Base-by-base conservation (phyloP, 53 echinoderm and acorn worm species). In the Temnopleurus reevesii region DNA sequence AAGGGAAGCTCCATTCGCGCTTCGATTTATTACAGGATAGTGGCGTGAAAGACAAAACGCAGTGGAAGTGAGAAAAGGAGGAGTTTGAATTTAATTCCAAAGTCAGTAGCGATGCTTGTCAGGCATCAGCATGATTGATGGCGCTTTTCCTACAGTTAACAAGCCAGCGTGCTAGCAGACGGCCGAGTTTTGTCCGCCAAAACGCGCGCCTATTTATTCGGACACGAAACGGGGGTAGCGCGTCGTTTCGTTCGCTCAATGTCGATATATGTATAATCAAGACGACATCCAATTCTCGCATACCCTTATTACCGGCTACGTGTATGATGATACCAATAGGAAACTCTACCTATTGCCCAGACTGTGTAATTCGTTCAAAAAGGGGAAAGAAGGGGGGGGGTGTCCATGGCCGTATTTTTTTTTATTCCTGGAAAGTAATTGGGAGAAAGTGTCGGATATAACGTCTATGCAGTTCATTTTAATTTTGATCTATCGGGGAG, bases 31-130 rank as follows among this genome's bases (percentile, higher is more conserved):
- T 79, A 27, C 47, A 79, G 13, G 79, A 27, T 47, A 28, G 9
- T 83, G 38, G 83, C 83, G 83, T 83, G 83, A 83, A 83, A 83
- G 83, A 83, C 83, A 83, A 83, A 83, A 83, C 83, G 54, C 8
- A n/a, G 23, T 6, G 29, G 49, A 53, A 53, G 56, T 55, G 83
- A 83, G 83, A 53, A 55, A 31, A 55, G 27, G 55, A 55, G 83
- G 56, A 36, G 83, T 33, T 56, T n/a, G 34, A 6, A 55, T 83
- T 83, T 83, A 83, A 83, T 83, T 55, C 83, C 83, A 23, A 53
- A 79, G 79, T 17, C 47, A 29, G 51, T 27, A 83, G 15, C 56
- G 33, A 4, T 27, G 54, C 2, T 36, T 83, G 83, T 83, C 83
- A 83, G 55, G 36, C 30, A 18, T 34, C 12, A 30, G 30, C 51